Evolutionary conservation across 2,797 vertebrate genomes (phyloP), one percentile per base, ranked within the genome.

Genomic region (Sebastes taczanowskii): DNA sequence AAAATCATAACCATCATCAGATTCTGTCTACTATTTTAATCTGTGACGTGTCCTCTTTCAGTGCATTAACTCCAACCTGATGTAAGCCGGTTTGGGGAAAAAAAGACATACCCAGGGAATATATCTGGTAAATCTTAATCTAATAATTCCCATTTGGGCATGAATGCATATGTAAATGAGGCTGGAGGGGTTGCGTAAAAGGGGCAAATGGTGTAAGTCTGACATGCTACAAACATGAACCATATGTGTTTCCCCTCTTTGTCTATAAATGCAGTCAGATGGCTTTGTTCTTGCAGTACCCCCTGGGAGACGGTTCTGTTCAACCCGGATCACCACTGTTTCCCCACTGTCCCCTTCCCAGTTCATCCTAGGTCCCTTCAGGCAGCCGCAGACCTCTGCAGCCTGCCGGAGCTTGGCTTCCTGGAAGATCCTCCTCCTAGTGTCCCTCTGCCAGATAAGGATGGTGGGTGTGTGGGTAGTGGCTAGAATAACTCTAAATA

Each of bases 251-350:
- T 91, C 71, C 71, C 68, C 64, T 89, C 87, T 90, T 92, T 92
- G 92, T 94, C 89, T 91, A 46, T 94, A 93, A 95, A 93, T 84
- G 86, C 77, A 91, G 86, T 95, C 93, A 93, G 91, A 94, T 94
- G 93, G 91, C 90, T 92, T 90, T 91, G 89, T 91, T 91, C 90
- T 82, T 83, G 67, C 72, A 83, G 65, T 86, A 76, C 91, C 87
- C 89, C 89, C 87, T 77, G 88, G 84, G 87, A 94, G 91, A 85
- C 74, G 73, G 74, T 80, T 90, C 83, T 77, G 71, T 80, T 90
- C 81, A 87, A 78, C 80, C 78, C 77, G 89, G 60, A 80, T 78
- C 82, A 82, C 78, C 34, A 64, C 65, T 68, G 73, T 61, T 83
- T 70, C 67, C 74, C 71, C 25, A 38, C 61, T 34, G 34, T 80